Evolutionary conservation across 1,140 invertebrate genomes (phyloP).

Genomic region (Coenobita brevimanus): DNA sequence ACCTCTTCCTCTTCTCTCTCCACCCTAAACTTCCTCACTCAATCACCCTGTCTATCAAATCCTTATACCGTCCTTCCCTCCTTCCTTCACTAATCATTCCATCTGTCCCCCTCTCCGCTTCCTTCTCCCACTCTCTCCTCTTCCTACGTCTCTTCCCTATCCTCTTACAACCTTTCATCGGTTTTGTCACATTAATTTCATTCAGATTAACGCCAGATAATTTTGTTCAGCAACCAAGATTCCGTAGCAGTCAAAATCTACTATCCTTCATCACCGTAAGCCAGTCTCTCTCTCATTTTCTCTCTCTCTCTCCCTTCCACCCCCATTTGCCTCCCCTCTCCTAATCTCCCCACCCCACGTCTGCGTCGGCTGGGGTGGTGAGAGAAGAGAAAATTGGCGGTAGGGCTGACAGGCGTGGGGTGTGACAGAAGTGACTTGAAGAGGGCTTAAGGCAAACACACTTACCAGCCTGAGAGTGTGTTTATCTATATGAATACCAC

Average conservation of each 20-base stretch:
- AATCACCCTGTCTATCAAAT: not conserved
- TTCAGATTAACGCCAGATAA: too few relatives aligned
- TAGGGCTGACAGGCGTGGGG: not conserved
- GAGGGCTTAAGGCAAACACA: not conserved
- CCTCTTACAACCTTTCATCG: too few relatives aligned
- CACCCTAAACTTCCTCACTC: not conserved
- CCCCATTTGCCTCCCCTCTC: not conserved
- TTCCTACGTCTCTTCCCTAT: too few relatives aligned
- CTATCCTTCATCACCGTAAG: too few relatives aligned
- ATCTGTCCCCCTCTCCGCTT: too few relatives aligned
- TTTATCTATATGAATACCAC: too few relatives aligned
- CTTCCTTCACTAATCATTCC: too few relatives aligned
- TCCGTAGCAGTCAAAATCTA: too few relatives aligned
- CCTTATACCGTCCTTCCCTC: not conserved
- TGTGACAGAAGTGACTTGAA: slow-evolving; percentile 2
- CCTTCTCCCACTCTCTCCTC: too few relatives aligned
- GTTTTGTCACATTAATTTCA: too few relatives aligned
- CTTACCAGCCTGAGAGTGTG: too few relatives aligned
- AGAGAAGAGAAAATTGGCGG: slow-evolving; percentile 38
- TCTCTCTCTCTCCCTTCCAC: not conserved
- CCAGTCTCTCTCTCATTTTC: not conserved
- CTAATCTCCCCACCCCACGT: not conserved
- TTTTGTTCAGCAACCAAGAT: too few relatives aligned
- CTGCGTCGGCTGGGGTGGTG: slow-evolving; percentile 18
- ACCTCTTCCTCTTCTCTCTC: not conserved